phyloP scores from a whole-genome alignment of 2,888 invertebrate genomes.

The Tromatobia lineatoria region DNA sequence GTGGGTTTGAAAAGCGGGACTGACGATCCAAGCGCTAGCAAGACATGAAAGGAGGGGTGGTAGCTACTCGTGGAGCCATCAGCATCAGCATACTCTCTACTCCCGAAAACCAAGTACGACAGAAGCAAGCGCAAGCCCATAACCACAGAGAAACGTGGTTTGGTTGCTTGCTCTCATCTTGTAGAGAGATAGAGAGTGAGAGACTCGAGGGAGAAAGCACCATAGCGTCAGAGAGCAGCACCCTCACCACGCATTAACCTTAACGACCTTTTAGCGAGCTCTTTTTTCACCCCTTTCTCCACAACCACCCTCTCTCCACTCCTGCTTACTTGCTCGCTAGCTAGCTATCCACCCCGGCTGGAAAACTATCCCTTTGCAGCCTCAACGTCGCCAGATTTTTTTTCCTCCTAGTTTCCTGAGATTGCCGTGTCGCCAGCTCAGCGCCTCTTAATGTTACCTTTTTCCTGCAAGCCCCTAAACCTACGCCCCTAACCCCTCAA shows the following conservation, averaged over 20 bases:
- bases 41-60: no score
- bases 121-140: slow-evolving; percentile 40
- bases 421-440: slow-evolving; percentile 82
- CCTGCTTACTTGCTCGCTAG: slow-evolving; percentile 17
- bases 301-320: slow-evolving; percentile 11
- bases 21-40: slow-evolving; percentile 51
- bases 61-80: slow-evolving; percentile 48
- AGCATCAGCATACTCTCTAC: slow-evolving; percentile 52
- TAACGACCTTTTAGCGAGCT: slow-evolving; percentile 82
- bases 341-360: not conserved
- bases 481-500: slow-evolving; percentile 19
- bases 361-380: slow-evolving; percentile 22
- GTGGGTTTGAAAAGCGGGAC: slow-evolving; percentile 35
- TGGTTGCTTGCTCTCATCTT: slow-evolving; percentile 35
- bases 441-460: slow-evolving; percentile 82
- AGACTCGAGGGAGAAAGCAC: slow-evolving; percentile 30
- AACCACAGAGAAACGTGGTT: slow-evolving; percentile 48
- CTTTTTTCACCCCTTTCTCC: slow-evolving; percentile 67
- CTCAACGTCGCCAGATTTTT: slow-evolving; percentile 59
- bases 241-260: slow-evolving; percentile 80
- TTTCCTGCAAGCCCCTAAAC: slow-evolving; percentile 70
- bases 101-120: slow-evolving; percentile 55
- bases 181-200: slow-evolving; percentile 4
- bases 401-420: slow-evolving; percentile 77
- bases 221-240: slow-evolving; percentile 19